phyloP scores from a whole-genome alignment of 2,113 vertebrate species.

The Larimichthys crocea region DNA sequence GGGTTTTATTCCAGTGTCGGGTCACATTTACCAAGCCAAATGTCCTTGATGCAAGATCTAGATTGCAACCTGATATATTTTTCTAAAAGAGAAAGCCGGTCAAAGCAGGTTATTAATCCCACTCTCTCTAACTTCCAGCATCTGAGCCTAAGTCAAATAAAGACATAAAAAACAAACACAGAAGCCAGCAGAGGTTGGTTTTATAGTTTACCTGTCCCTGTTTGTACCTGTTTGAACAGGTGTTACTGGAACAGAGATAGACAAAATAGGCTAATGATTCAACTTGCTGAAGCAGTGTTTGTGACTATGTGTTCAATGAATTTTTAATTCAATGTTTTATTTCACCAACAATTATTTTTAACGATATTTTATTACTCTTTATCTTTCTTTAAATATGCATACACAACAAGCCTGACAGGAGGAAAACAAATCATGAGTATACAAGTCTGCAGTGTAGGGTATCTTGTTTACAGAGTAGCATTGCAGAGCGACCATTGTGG shows the following conservation, averaged over 20 bases:
- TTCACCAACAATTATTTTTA: background rate
- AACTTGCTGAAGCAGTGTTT: background rate
- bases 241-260: background rate
- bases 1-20: background rate
- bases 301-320: background rate
- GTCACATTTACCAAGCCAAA: background rate
- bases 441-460: background rate
- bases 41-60: background rate
- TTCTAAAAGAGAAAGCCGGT: background rate
- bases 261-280: background rate
- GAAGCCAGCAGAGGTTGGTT: background rate
- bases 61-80: background rate
- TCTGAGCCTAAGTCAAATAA: background rate
- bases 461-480: background rate
- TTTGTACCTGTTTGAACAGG: slow-evolving; percentile 9
- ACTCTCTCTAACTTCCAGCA: background rate
- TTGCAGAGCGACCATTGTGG: too few relatives aligned
- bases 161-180: background rate
- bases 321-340: too few relatives aligned
- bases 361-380: background rate
- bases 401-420: background rate
- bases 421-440: background rate
- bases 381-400: background rate
- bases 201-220: background rate
- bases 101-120: background rate